These are phyloP conservation scores for Chrysolina oricalcia DNA, from an alignment of 2,888 invertebrate genomes.

Conservation along the genomic window DNA sequence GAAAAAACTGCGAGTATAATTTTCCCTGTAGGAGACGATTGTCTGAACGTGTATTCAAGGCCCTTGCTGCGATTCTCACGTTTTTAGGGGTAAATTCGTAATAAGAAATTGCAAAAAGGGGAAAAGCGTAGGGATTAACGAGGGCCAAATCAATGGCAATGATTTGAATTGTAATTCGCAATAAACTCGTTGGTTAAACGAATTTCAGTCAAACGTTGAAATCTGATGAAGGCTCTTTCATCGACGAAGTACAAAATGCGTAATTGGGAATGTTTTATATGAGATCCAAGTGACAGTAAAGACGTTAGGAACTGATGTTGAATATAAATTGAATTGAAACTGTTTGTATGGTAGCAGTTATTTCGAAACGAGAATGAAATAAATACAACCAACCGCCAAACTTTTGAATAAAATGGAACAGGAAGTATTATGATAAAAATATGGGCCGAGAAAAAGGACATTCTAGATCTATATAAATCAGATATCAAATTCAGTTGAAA, in stretches of 20 bases:
- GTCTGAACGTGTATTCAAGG: slow-evolving; percentile 5
- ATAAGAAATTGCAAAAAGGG: slow-evolving; percentile 43
- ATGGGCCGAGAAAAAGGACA: too few relatives aligned
- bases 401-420: too few relatives aligned
- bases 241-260: background rate
- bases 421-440: too few relatives aligned
- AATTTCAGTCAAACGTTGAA: background rate
- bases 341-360: too few relatives aligned
- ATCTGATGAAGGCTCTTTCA: background rate
- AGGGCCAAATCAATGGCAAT: slow-evolving; percentile 27
- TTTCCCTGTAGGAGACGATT: slow-evolving; percentile 13
- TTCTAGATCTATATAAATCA: too few relatives aligned
- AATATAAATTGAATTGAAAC: too few relatives aligned
- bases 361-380: too few relatives aligned
- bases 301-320: too few relatives aligned
- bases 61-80: slow-evolving; percentile 63
- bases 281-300: too few relatives aligned
- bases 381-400: too few relatives aligned
- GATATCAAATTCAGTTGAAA: too few relatives aligned
- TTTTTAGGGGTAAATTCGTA: slow-evolving; percentile 54
- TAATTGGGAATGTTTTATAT: background rate
- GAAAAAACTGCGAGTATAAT: background rate
- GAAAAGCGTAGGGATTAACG: slow-evolving; percentile 36
- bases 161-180: slow-evolving; percentile 25
- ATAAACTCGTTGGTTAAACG: slow-evolving; percentile 12